Evolutionary conservation across 1,140 invertebrate species (phyloP), one percentile per base, ranked within the genome.

Genomic region (Meloidogyne hapla): DNA sequence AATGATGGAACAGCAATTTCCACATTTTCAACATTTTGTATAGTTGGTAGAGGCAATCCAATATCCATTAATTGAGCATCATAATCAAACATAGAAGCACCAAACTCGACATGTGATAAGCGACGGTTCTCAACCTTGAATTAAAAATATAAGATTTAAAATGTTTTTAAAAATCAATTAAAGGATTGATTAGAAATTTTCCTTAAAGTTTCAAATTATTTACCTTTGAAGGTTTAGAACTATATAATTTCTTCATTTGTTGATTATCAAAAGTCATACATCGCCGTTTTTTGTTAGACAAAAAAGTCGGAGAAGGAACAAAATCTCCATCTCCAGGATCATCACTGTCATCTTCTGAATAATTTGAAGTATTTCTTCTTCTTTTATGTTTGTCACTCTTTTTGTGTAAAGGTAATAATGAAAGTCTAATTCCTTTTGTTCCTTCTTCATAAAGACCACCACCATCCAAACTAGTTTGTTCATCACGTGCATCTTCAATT

Each of bases 21-120:
- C 21, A 73, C 71, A 28, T 63, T 73, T 9, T 73, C 71, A 61
- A 73, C 71, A 18, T 73, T 73, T 73, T 73, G 71, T 13, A 73
- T 73, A 21, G 71, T 65, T 38, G 71, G 71, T 64, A 73, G n/a
- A 21, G 56, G 71, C 12, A 73, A 40, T 2, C 71, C 71, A 33
- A 73, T 63, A 64, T 73, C 71, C 71, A 73, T 61, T 21, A 73
- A 38, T 63, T 73, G 71, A 6, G 45, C 56, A 40, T 73, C 71
- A 23, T 61, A 73, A 33, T 73, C 71, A 64, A 73, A 73, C 21
- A 63, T 63, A 28, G 71, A 73, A n/a, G 71, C 42, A 23, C 71
- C 71, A 33, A 73, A 73, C 10, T 73, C 71, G 12, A 63, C 21
- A 64, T 73, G 56, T 5, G 71, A 73, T 63, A 38, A 63, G 6